Evolutionary conservation across 2,888 invertebrate species (phyloP), one percentile per base, ranked within the genome.

Genomic region (Chrysomela aeneicollis): DNA sequence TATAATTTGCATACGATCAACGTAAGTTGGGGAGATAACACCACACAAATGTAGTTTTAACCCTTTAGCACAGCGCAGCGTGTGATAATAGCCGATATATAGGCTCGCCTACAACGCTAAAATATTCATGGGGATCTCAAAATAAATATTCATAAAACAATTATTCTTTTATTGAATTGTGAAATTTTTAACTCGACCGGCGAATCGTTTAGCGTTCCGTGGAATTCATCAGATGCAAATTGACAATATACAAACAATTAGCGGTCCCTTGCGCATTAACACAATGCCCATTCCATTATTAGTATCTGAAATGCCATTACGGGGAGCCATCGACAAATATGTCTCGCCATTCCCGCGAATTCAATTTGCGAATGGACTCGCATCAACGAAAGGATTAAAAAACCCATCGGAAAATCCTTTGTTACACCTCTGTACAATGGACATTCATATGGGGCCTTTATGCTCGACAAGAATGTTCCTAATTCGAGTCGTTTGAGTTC

Each of bases 211-310:
- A 66, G 68, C 64, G 61, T 69, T 70, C 64, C 74, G 72, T 72
- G 74, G 76, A 78, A 79, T 79, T 80, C 78, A 80, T 81, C 80
- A 79, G 71, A 80, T 81, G 81, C 78, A 81, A 81, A 81, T 82
- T 81, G 81, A 79, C 82, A 81, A 82, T 82, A 81, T 79, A 81
- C 82, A 82, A 82, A 82, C 81, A 82, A 82, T 82, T 81, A 81
- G 80, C 72, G 78, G 77, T 79, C 81, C 81, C 81, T 77, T 74
- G 78, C 76, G 78, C 75, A 79, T 80, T 78, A 78, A 70, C 78
- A 81, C 80, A 81, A 81, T 81, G 79, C 78, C 78, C 78, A 78
- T 81, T 80, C 79, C 80, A 80, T 81, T 81, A 81, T 80, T 80
- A 80, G 80, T 77, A 78, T 75, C 79, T 78, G 80, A 81, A 81